Base-by-base conservation (phyloP, 2,113 vertebrate genomes). In the Elephantulus edwardii region DNA sequence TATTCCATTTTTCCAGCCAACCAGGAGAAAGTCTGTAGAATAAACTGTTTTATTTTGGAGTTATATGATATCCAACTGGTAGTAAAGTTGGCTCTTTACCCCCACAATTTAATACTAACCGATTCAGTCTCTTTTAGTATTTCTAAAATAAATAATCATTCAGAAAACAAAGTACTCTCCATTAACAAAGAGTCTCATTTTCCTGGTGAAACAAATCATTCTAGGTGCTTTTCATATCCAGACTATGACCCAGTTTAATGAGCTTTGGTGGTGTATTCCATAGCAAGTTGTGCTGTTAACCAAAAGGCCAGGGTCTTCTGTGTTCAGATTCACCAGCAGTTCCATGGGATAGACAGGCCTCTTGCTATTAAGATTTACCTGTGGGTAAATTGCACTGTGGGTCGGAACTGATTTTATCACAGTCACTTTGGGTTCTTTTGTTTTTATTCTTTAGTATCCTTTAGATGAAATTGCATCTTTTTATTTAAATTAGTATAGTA, bases 21-120 rank as follows among this genome's bases (percentile, higher is more conserved):
- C 33, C 75, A 81, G 71, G 70, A 83, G 80, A 66, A 48, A 40
- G n/a, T 10, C 54, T 86, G 76, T 42, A 83, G 50, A 91, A 74
- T 96, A 7, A 93, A 92, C 42, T 90, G 71, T 93, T 44, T 90
- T 74, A 92, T 66, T 40, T 60, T 93, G 35, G 58, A 84, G 78
- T 91, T 92, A 82, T 2, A 40, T 71, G 86, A 89, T 83, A 86
- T 33, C 44, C 60, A 70, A 44, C 50, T 75, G 35, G 72, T 91
- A 68, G 52, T 44, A 64, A 78, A 93, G n/a, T 30, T 68, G 52
- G 64, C 28, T 58, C 28, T 82, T 74, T 35, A 2, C 28, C 26
- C 8, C 24, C 12, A 9, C 24, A 22, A 85, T 87, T 95, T 94
- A 92, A 79, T 92, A 90, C 12, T 76, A 92, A 86, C 12, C 26